Evolutionary conservation across 2,113 vertebrate species (phyloP).

Genomic region (Poeciliopsis prolifica): DNA sequence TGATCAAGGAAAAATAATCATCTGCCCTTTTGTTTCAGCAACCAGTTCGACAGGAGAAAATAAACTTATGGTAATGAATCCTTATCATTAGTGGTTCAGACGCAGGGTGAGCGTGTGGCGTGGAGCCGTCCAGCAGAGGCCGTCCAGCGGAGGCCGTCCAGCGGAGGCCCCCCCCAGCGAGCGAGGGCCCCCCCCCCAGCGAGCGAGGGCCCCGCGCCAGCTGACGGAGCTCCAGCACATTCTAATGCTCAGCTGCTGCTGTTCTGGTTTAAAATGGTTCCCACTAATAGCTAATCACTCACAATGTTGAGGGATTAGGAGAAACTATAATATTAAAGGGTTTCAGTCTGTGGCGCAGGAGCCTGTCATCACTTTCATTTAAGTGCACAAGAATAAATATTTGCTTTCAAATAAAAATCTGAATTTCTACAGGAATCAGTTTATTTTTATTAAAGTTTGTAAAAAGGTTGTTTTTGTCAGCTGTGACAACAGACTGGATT

Average conservation of each 20-base stretch:
- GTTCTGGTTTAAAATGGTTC: not conserved
- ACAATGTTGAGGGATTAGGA: not conserved
- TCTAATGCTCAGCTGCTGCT: slow-evolving; percentile 50
- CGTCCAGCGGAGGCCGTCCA: too few relatives aligned
- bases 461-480: too few relatives aligned
- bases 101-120: slow-evolving; percentile 61
- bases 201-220: slow-evolving; percentile 55
- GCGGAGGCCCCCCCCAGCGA: slow-evolving; percentile 29
- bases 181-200: slow-evolving; percentile 30
- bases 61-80: slow-evolving; percentile 82
- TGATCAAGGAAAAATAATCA: slow-evolving; percentile 80
- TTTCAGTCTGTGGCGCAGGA: not conserved
- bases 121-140: slow-evolving; percentile 45
- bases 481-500: not conserved
- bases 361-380: too few relatives aligned
- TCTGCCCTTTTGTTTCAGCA: slow-evolving; percentile 78
- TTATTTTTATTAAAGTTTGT: too few relatives aligned
- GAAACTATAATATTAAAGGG: not conserved
- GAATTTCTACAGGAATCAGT: too few relatives aligned
- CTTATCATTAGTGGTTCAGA: slow-evolving; percentile 80
- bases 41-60: slow-evolving; percentile 70
- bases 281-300: not conserved
- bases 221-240: slow-evolving; percentile 67
- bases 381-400: too few relatives aligned
- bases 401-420: too few relatives aligned